Evolutionary conservation across 2,113 vertebrate species (phyloP), one percentile per base, ranked within the genome.

Genomic region (Nicator chloris): DNA sequence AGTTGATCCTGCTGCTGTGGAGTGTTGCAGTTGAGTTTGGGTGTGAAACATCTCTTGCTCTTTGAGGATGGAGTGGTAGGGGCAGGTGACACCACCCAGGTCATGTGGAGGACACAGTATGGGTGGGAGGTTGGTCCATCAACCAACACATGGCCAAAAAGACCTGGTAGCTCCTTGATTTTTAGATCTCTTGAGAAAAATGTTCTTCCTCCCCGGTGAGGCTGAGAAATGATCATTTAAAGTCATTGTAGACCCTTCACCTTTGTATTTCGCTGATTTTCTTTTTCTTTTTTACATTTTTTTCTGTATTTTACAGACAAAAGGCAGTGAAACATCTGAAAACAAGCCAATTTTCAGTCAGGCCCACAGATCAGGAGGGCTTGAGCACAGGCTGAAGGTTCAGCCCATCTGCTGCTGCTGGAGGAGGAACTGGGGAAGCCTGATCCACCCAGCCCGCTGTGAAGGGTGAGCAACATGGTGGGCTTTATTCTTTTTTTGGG

Each of bases 91-190:
- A 59, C 22, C 80, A 54, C 56, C 15, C 51, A 47, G 17, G 19
- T 23, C 12, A 2, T 1, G 2, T 4, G 1, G 9, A 13, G 8
- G 15, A 42, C 13, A 22, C 0, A 33, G 7, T 1, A 2, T 4
- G 57, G 31, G 7, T 0, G 2, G 31, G n/a, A 72, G 33, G 20
- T 4, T 56, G 39, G 27, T 24, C 69, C 51, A 13, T 19, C 42
- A 42, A 16, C 22, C 6, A 23, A 39, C 14, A 15, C 23, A 2
- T 8, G 26, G n/a, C 57, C 65, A 71, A 19, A 72, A 61, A 54
- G 22, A 22, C 31, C 33, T 59, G 60, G 13, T 9, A 33, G 23
- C 39, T 57, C 14, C 44, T 61, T 13, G 22, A 6, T 10, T 81
- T 84, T 51, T 26, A 69, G 28, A 45, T n/a, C 13, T 81, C 53